phyloP scores from a whole-genome alignment of 2,113 vertebrate genomes.

The Muntiacus reevesi region DNA sequence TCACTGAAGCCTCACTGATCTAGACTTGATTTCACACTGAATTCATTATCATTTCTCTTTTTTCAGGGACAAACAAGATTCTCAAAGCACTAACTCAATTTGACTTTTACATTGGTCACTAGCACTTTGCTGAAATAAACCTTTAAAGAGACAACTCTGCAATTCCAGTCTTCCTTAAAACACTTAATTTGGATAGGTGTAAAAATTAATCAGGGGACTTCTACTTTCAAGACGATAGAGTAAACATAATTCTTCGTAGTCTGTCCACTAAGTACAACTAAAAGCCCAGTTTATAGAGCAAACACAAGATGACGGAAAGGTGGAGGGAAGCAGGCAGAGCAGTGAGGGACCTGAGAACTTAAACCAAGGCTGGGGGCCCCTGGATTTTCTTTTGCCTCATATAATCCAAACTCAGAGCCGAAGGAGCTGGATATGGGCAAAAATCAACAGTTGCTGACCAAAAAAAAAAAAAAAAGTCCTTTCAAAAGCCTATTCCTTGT shows the following conservation, averaged over 20 bases:
- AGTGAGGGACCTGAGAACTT: not conserved
- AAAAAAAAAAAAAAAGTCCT: not conserved
- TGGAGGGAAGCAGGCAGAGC: not conserved
- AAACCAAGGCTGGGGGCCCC: not conserved
- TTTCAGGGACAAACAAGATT: not conserved
- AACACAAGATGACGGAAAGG: not conserved
- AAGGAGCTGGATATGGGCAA: not conserved
- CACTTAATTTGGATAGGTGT: not conserved
- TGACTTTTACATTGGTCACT: not conserved
- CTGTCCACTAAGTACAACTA: not conserved
- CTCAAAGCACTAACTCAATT: not conserved
- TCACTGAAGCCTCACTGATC: not conserved
- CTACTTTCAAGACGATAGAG: not conserved
- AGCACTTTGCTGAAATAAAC: not conserved
- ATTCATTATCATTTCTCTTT: conserved; percentile 11
- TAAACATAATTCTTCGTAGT: not conserved
- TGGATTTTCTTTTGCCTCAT: not conserved
- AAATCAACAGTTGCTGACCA: not conserved
- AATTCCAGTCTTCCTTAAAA: conserved; percentile 7
- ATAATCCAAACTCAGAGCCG: not conserved
- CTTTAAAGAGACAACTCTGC: not conserved
- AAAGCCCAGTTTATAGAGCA: not conserved
- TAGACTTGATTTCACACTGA: not conserved
- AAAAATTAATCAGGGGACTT: not conserved
- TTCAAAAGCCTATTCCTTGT: not conserved